Evolutionary conservation across 2,113 vertebrate genomes (phyloP).

Genomic region (Burhinus oedicnemus): DNA sequence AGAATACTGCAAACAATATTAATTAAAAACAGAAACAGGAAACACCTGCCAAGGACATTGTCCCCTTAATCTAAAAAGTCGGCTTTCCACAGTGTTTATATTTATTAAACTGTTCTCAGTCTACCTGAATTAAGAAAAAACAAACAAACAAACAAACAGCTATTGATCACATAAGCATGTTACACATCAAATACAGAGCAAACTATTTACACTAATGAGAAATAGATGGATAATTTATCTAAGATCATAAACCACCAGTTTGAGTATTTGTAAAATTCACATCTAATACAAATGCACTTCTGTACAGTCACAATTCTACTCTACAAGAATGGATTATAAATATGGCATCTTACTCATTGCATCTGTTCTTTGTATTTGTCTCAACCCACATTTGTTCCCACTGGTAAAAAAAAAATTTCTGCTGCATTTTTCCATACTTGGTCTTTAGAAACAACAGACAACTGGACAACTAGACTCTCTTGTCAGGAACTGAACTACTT

Average conservation of each 20-base stretch:
- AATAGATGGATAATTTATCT: not conserved
- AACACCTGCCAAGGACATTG: not conserved
- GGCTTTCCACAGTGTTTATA: not conserved
- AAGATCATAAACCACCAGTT: not conserved
- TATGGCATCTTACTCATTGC: not conserved
- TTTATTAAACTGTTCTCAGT: not conserved
- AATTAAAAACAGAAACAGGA: constrained; percentile 24
- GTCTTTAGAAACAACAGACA: not conserved
- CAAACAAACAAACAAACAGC: too few relatives aligned
- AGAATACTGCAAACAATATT: not conserved
- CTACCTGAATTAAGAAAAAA: not conserved
- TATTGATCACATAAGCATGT: not conserved
- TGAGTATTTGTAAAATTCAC: not conserved
- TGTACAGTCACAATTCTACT: not conserved
- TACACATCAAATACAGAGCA: not conserved
- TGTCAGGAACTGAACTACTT: not conserved
- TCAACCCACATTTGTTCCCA: not conserved
- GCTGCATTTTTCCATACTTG: not conserved
- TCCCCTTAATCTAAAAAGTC: not conserved
- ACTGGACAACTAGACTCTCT: not conserved
- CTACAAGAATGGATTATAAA: not conserved
- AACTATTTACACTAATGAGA: not conserved
- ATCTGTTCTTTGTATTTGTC: not conserved
- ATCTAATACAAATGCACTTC: not conserved
- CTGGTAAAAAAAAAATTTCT: not conserved